Base-by-base conservation (phyloP, 2,797 vertebrate species). In the Microctenopoma lineatum region DNA sequence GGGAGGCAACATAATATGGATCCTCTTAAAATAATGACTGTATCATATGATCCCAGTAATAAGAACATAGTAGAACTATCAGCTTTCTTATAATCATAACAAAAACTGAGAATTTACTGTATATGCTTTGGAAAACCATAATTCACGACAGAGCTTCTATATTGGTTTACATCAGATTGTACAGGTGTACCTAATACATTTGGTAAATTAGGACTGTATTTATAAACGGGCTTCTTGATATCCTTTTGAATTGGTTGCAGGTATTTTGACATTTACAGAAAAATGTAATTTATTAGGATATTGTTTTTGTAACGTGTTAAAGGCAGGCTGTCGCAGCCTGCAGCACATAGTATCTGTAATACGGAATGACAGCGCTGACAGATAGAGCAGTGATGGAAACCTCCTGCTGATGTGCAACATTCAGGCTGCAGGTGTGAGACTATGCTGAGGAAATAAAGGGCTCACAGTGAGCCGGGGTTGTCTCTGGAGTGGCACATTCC, bases 351-450 rank as follows among this genome's bases (percentile, higher is more conserved):
- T 29, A 32, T 27, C 12, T 4, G 5, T 56, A n/a, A 18, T 58
- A 34, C 51, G 50, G 66, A 25, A 3, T 25, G 61, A 53, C 66
- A 56, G 52, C 0, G 13, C 29, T 64, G 76, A 67, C 75, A 80
- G 67, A 27, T 42, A 21, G 73, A 70, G 71, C 18, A 25, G 61
- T 78, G 85, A 65, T 75, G 83, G 84, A 90, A 90, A 91, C 53
- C 55, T 90, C 76, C 59, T 77, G 80, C 77, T 89, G 91, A 82
- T 89, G 89, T 93, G 90, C 13, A 60, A 93, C 34, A 91, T 92
- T 92, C 69, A 63, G 70, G 38, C 15, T n/a, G 38, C 14, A 56
- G 53, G 73, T 87, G 91, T 64, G 76, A 92, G 73, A n/a, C 69
- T 57, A 25, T 38, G 64, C 59, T 39, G 67, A 79, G 75, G 78